Conservation (phyloP, 2,888 invertebrate genomes). For the Nomada hirtipes region DNA sequence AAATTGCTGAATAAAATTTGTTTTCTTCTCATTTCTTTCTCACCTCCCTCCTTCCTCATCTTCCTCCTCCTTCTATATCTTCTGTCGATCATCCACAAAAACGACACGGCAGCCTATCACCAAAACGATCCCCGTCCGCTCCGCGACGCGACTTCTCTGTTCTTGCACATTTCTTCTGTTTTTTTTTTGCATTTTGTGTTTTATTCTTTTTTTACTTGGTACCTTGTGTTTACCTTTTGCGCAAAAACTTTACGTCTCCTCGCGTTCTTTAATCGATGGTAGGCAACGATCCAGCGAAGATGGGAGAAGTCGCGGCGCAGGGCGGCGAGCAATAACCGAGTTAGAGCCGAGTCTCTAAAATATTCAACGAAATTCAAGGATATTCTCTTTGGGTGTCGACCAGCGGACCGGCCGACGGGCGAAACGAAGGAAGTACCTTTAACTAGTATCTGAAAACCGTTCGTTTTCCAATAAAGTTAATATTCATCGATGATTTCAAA, state of each 20-base stretch:
- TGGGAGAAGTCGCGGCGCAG: slow-evolving; percentile 27
- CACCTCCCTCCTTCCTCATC: background rate
- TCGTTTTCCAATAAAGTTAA: slow-evolving; percentile 66
- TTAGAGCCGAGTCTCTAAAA: slow-evolving; percentile 64
- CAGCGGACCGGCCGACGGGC: slow-evolving; percentile 49
- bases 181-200: background rate
- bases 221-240: background rate
- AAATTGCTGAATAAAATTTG: slow-evolving; percentile 67
- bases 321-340: slow-evolving; percentile 50
- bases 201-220: too few relatives aligned
- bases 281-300: background rate
- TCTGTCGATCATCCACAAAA: slow-evolving; percentile 40
- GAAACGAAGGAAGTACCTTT: slow-evolving; percentile 63
- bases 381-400: slow-evolving; percentile 66
- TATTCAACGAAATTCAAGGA: slow-evolving; percentile 64
- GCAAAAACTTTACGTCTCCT: background rate
- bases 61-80: slow-evolving; percentile 8
- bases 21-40: slow-evolving; percentile 27
- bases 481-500: slow-evolving; percentile 72
- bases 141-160: slow-evolving; percentile 48
- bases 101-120: slow-evolving; percentile 71
- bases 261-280: background rate
- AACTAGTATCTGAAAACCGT: slow-evolving; percentile 66
- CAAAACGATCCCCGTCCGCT: slow-evolving; percentile 59
- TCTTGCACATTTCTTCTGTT: background rate